Conservation (phyloP, 1,140 invertebrate genomes). For the Macrobrachium nipponense region DNA sequence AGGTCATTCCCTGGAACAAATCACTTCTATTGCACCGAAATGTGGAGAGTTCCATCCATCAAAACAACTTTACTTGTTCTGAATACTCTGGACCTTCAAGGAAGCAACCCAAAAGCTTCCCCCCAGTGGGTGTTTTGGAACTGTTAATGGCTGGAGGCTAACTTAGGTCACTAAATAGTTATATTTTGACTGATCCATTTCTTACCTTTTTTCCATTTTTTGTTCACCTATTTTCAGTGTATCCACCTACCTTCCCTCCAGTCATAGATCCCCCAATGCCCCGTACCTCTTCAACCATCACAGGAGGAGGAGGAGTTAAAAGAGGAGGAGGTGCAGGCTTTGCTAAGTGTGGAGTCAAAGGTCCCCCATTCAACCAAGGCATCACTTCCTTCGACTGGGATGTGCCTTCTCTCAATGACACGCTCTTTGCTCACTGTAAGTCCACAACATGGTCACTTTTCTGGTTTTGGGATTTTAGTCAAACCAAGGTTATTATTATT, state of each 20-base stretch:
- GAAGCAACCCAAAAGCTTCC: too few relatives aligned
- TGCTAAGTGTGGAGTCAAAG: slow-evolving; percentile 14
- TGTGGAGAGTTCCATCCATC: too few relatives aligned
- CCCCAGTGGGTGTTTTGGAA: too few relatives aligned
- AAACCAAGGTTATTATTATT: too few relatives aligned
- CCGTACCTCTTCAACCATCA: neutral
- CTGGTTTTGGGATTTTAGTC: too few relatives aligned
- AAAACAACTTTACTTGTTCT: neutral
- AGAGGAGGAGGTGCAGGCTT: neutral
- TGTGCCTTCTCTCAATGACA: slow-evolving; percentile 22
- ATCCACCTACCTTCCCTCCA: neutral
- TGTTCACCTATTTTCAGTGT: neutral
- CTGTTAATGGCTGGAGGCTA: too few relatives aligned
- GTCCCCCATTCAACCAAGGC: slow-evolving; percentile 1
- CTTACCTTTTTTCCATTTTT: neutral
- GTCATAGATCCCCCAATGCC: slow-evolving; percentile 6
- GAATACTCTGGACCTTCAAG: too few relatives aligned
- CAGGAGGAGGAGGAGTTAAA: neutral
- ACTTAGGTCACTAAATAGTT: too few relatives aligned
- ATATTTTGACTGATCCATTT: neutral
- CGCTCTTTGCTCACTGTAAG: slow-evolving; percentile 41
- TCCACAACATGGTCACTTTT: neutral
- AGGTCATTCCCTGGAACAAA: too few relatives aligned
- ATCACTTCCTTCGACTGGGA: neutral
- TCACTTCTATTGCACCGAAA: too few relatives aligned